Conservation (phyloP, 2,113 vertebrate genomes). For the Misgurnus mizolepis region DNA sequence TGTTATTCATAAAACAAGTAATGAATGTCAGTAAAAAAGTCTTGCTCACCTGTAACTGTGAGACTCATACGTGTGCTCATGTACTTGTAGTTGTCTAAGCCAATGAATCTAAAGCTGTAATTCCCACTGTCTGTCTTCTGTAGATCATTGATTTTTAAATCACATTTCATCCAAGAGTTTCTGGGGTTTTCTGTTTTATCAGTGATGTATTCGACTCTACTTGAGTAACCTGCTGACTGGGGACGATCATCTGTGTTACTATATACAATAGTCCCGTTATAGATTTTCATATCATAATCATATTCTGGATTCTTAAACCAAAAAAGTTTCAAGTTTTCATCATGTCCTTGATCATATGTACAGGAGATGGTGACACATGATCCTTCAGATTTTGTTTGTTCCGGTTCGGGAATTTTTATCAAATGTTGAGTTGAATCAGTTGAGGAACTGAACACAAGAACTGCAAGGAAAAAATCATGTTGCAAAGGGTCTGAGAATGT, state of each 20-base stretch:
- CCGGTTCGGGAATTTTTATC: fast-evolving
- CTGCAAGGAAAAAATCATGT: conserved; percentile 2
- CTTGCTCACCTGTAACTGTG: conserved; percentile 57
- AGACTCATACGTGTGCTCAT: not conserved
- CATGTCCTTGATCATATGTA: fast-evolving
- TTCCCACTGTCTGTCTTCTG: conserved; percentile 58
- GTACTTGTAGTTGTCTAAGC: fast-evolving
- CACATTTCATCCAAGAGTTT: not conserved
- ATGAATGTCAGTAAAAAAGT: not conserved
- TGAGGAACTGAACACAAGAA: not conserved
- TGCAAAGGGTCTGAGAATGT: too few species aligned
- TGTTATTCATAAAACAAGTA: too few species aligned
- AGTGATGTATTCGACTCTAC: conserved; percentile 50
- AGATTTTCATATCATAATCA: fast-evolving
- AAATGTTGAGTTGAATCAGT: fast-evolving
- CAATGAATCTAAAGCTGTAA: conserved; percentile 57
- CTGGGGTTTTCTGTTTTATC: fast-evolving
- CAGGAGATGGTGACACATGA: conserved; percentile 66
- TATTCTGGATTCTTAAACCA: conserved; percentile 64
- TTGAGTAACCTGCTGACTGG: conserved; percentile 37
- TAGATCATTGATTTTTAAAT: conserved; percentile 60
- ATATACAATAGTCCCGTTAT: conserved; percentile 51
- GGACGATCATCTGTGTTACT: fast-evolving
- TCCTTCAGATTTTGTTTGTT: conserved; percentile 49
- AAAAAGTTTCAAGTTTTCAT: conserved; percentile 12